A percentile compares a stretch with the other conserved stretches of the same genome.
phyloP scores from a whole-genome alignment of 2,888 invertebrate genomes.

The Heliothis peltigera region DNA sequence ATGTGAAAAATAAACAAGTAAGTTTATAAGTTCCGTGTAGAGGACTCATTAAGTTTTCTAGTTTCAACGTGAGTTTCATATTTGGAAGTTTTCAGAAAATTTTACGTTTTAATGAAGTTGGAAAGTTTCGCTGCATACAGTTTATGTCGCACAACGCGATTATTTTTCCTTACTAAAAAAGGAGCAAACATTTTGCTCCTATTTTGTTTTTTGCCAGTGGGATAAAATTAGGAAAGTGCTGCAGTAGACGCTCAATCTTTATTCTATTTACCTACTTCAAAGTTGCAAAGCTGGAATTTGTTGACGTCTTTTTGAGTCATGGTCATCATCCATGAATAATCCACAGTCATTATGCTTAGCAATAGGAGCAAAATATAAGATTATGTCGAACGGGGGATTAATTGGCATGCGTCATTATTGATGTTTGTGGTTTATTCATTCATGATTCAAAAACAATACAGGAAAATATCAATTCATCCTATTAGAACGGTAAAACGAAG shows the following conservation, averaged over 20 bases:
- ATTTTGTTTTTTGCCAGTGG: not conserved
- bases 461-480: constrained; percentile 20
- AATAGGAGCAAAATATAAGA: constrained; percentile 8
- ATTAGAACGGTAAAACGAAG: constrained; percentile 4
- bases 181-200: constrained; percentile 7
- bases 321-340: no score
- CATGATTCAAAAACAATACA: not conserved
- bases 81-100: constrained; percentile 32
- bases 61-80: constrained; percentile 4
- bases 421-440: constrained; percentile 26
- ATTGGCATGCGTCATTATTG: constrained; percentile 35
- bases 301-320: constrained; percentile 1
- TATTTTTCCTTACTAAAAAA: constrained; percentile 5
- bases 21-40: constrained; percentile 6
- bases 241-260: not conserved
- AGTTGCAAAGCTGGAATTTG: not conserved
- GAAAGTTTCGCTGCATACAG: constrained; percentile 33
- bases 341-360: constrained; percentile 10
- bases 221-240: not conserved
- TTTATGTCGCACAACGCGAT: constrained; percentile 17
- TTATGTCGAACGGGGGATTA: constrained; percentile 2
- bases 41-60: constrained; percentile 29
- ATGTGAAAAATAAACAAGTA: constrained; percentile 14
- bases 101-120: constrained; percentile 31
- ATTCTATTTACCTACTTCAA: not conserved